Conservation (phyloP, 2,113 vertebrate genomes). For the Prolemur simus region DNA sequence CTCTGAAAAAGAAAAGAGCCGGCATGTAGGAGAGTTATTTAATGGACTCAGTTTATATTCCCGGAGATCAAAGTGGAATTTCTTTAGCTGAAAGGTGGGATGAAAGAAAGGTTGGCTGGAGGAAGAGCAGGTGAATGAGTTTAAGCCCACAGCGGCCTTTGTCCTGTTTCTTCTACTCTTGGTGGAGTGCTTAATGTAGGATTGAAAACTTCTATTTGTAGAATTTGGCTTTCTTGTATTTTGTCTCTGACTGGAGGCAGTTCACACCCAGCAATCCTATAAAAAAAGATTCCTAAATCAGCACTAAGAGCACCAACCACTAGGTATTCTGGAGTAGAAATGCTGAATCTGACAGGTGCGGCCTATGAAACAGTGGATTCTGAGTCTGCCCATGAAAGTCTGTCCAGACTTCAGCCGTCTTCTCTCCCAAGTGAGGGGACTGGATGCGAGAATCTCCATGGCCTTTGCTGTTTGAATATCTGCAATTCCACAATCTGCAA, state of each 20-base stretch:
- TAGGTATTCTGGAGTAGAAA: not conserved
- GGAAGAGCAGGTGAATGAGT: not conserved
- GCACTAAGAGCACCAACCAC: not conserved
- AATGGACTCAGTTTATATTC: slow-evolving; percentile 69
- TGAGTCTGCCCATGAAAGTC: not conserved
- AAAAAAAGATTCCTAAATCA: slow-evolving; percentile 16
- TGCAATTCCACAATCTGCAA: not conserved
- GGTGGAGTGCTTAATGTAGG: not conserved
- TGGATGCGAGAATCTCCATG: not conserved
- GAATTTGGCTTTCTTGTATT: not conserved
- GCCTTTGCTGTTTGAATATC: not conserved
- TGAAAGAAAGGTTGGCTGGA: not conserved
- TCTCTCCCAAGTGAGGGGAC: not conserved
- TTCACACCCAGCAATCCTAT: slow-evolving; percentile 23
- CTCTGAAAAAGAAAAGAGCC: slow-evolving; percentile 56
- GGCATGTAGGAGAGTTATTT: slow-evolving; percentile 57
- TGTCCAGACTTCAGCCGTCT: not conserved
- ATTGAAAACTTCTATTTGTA: slow-evolving; percentile 5
- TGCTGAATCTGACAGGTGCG: not conserved
- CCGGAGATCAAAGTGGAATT: slow-evolving; percentile 52
- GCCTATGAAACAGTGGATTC: not conserved
- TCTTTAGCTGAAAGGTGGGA: slow-evolving; percentile 30
- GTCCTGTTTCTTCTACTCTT: not conserved
- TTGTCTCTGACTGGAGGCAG: not conserved
- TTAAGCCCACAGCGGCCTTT: not conserved